Evolutionary conservation across 2,113 vertebrate species (phyloP).

Genomic region (Echinops telfairi): DNA sequence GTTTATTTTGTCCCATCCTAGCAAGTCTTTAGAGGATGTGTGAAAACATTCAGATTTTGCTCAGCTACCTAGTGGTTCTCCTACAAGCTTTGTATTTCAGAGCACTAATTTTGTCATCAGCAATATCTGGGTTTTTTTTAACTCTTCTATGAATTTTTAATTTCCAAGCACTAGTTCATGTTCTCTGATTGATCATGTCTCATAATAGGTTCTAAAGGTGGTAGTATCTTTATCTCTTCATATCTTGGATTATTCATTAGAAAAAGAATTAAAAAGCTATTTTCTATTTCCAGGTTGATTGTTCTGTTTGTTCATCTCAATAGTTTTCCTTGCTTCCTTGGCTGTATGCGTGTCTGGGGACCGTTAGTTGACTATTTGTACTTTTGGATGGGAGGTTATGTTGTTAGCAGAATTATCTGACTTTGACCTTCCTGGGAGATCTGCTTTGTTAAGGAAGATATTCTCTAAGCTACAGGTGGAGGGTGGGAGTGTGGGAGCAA

Average conservation of each 20-base stretch:
- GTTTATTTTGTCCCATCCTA: too few relatives aligned
- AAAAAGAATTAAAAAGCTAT: background rate
- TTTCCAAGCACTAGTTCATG: background rate
- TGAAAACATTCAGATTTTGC: background rate
- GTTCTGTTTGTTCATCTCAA: background rate
- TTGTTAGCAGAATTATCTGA: background rate
- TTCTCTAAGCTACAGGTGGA: background rate
- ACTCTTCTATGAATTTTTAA: background rate
- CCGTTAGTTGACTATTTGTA: background rate
- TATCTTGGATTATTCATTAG: background rate
- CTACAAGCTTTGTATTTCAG: background rate
- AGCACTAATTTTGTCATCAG: background rate
- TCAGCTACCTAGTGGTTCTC: background rate
- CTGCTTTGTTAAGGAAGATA: background rate
- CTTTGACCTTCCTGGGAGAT: background rate
- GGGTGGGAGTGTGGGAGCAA: background rate
- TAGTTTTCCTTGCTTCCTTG: slow-evolving; percentile 5
- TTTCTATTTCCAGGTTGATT: background rate
- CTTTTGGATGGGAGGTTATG: background rate
- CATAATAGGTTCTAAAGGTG: background rate
- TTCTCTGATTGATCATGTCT: background rate
- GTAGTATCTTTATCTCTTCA: background rate
- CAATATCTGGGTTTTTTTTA: background rate
- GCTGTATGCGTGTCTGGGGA: background rate
- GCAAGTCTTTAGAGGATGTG: background rate